Evolutionary conservation across 2,797 vertebrate species (phyloP).

Genomic region (Threskiornis aethiopicus): DNA sequence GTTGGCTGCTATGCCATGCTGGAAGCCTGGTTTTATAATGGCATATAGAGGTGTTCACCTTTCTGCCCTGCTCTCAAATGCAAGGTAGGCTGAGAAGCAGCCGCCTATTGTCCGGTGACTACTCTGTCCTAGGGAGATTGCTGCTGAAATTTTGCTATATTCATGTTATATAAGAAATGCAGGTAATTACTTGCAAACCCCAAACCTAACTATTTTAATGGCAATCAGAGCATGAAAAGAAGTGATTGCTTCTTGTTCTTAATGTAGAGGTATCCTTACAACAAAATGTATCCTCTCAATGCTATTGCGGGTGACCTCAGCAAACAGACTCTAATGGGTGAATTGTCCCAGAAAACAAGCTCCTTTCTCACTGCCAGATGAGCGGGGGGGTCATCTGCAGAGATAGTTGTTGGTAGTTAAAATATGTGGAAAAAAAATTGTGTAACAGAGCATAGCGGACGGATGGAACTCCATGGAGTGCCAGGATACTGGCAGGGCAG

Average conservation of each 20-base stretch:
- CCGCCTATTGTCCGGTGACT: not conserved
- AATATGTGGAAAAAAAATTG: not conserved
- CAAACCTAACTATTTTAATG: not conserved
- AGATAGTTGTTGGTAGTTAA: not conserved
- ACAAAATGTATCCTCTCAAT: not conserved
- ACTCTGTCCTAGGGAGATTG: not conserved
- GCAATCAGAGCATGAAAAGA: not conserved
- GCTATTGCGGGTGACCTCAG: not conserved
- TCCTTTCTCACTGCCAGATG: not conserved
- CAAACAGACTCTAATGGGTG: not conserved
- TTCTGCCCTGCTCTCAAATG: not conserved
- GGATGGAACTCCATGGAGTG: not conserved
- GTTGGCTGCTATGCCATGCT: not conserved
- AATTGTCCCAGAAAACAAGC: not conserved
- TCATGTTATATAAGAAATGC: not conserved
- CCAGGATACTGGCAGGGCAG: not conserved
- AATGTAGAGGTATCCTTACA: not conserved
- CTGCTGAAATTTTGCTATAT: not conserved
- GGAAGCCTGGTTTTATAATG: not conserved
- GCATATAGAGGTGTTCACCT: not conserved
- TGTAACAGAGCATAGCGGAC: not conserved
- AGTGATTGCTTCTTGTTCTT: not conserved
- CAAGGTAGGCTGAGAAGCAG: not conserved
- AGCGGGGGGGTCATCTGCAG: not conserved
- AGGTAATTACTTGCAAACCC: not conserved